Percentiles rank a stretch among this genome's conserved stretches.
These are phyloP conservation scores for Tenodera sinensis DNA, from an alignment of 2,888 invertebrate genomes.

Conservation along the genomic window DNA sequence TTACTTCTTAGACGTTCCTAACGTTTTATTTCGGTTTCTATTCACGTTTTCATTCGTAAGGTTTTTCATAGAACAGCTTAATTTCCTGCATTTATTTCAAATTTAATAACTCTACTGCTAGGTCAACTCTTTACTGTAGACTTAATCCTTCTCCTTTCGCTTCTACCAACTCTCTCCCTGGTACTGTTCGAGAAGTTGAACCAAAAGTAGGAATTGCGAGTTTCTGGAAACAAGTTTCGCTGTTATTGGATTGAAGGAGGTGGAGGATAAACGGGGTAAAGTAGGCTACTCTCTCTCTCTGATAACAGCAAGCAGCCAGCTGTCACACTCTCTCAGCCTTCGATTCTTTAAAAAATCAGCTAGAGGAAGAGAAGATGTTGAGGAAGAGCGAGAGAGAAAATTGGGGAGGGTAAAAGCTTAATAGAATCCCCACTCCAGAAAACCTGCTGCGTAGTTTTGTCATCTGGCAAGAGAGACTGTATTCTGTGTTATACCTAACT, in stretches of 20 bases:
- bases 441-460: not conserved
- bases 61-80: conserved; percentile 1
- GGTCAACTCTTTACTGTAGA: not conserved
- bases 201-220: not conserved
- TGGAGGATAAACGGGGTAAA: not conserved
- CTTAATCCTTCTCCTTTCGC: not conserved
- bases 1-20: not conserved
- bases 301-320: not conserved
- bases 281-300: not conserved
- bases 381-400: not conserved
- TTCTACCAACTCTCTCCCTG: not conserved
- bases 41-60: not conserved
- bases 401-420: not conserved
- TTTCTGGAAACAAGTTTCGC: not conserved
- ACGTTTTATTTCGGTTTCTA: not conserved
- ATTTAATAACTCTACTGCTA: conserved; percentile 3
- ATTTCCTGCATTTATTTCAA: conserved; percentile 24
- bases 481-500: not conserved
- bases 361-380: not conserved
- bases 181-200: not conserved
- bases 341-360: not conserved
- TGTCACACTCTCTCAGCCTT: not conserved
- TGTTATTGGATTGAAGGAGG: conserved; percentile 2
- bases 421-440: not conserved
- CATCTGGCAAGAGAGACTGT: not conserved